phyloP scores from a whole-genome alignment of 2,888 invertebrate genomes.

The Rotaria socialis region DNA sequence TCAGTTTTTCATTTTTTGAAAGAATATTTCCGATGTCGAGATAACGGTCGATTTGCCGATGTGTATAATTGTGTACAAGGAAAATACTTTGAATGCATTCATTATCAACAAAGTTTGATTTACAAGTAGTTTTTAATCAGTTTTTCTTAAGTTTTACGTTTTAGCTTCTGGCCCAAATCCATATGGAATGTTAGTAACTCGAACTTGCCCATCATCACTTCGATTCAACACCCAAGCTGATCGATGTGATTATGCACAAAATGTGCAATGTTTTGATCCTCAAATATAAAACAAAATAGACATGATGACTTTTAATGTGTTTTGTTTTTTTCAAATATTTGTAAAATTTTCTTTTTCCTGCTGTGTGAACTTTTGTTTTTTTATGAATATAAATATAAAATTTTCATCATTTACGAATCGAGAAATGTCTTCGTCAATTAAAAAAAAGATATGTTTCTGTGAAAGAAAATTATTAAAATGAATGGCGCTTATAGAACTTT shows the following conservation, averaged over 20 bases:
- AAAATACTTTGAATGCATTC: constrained; percentile 46
- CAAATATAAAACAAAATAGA: neutral
- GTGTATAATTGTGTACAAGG: constrained; percentile 41
- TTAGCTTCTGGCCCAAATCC: constrained; percentile 22
- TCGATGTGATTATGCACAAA: constrained; percentile 45
- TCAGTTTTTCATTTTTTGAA: neutral
- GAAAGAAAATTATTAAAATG: no score
- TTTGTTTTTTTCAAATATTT: neutral
- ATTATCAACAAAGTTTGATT: constrained; percentile 40
- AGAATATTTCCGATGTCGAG: constrained; percentile 44
- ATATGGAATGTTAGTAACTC: constrained; percentile 44
- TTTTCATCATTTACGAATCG: no score
- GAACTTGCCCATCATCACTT: constrained; percentile 42
- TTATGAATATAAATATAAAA: no score
- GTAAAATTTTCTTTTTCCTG: neutral
- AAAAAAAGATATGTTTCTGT: no score
- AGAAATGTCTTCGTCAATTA: no score
- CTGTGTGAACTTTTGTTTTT: neutral
- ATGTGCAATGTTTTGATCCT: constrained; percentile 35
- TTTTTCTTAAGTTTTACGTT: neutral
- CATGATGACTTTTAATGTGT: neutral
- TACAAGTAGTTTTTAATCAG: neutral
- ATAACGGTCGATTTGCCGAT: constrained; percentile 45
- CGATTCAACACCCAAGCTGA: constrained; percentile 40
- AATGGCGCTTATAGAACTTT: no score